phyloP scores from a whole-genome alignment of 1,140 invertebrate genomes.

The Drosophila pectinifera region DNA sequence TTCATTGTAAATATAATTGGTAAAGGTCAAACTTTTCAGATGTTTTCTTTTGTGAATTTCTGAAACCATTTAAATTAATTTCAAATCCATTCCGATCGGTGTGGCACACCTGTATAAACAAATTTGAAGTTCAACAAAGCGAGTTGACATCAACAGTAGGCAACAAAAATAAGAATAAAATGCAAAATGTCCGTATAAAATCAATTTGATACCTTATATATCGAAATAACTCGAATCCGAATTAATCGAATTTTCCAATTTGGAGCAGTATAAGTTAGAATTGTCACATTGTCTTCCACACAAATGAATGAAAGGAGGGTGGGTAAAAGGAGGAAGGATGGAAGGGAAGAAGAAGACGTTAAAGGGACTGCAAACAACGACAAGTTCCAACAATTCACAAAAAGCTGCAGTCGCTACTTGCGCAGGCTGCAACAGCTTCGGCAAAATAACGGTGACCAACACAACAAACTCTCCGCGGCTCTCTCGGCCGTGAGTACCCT shows the following conservation, averaged over 20 bases:
- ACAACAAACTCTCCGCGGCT: slow-evolving; percentile 20
- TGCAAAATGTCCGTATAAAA: too few species aligned
- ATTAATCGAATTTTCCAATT: not conserved
- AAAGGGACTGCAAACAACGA: slow-evolving; percentile 28
- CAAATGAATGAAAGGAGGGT: not conserved
- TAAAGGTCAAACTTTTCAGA: too few species aligned
- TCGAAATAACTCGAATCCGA: too few species aligned
- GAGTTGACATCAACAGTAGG: too few species aligned
- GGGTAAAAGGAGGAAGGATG: too few species aligned
- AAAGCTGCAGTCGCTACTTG: slow-evolving; percentile 62
- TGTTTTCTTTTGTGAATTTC: too few species aligned
- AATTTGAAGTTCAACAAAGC: not conserved
- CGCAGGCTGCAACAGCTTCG: slow-evolving; percentile 54
- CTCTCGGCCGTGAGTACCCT: slow-evolving; percentile 63
- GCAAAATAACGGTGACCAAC: slow-evolving; percentile 42
- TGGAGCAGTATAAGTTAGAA: not conserved
- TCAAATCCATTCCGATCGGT: too few species aligned
- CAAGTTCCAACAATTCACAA: slow-evolving; percentile 51
- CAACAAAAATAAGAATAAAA: too few species aligned
- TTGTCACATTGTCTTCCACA: slow-evolving; percentile 18
- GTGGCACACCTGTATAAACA: too few species aligned
- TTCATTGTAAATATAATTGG: too few species aligned
- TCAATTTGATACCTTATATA: too few species aligned
- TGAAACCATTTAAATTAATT: too few species aligned
- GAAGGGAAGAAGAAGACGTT: not conserved